phyloP scores from a whole-genome alignment of 1,140 invertebrate genomes.

The Drosophila cardini region DNA sequence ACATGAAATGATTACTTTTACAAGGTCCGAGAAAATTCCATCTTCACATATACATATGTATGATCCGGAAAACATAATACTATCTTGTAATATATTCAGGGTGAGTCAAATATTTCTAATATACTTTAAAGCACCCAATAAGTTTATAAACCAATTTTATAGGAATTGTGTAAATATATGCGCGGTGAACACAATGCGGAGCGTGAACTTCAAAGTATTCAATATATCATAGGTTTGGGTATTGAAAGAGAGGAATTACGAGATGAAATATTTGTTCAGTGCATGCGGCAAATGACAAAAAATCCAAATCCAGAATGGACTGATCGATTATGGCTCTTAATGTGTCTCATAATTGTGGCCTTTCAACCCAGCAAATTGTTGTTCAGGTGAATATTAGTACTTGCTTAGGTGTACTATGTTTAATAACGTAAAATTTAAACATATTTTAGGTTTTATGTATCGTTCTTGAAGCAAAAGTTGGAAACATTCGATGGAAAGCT shows the following conservation, averaged over 20 bases:
- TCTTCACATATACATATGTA: slow-evolving; percentile 98
- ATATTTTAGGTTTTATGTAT: slow-evolving; percentile 88
- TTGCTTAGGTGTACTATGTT: too few relatives aligned
- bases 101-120: too few relatives aligned
- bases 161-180: slow-evolving; percentile 95
- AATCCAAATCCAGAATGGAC: slow-evolving; percentile 93
- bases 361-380: slow-evolving; percentile 96
- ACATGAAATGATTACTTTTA: slow-evolving; percentile 96
- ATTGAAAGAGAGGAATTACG: slow-evolving; percentile 94
- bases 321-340: slow-evolving; percentile 94
- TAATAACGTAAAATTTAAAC: not conserved
- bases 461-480: slow-evolving; percentile 91
- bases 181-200: slow-evolving; percentile 93
- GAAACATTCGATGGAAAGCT: slow-evolving; percentile 88
- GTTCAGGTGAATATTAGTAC: slow-evolving; percentile 85
- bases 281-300: slow-evolving; percentile 93
- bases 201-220: slow-evolving; percentile 92
- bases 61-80: slow-evolving; percentile 96
- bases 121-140: too few relatives aligned
- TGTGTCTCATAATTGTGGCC: slow-evolving; percentile 95
- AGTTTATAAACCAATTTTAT: slow-evolving; percentile 48
- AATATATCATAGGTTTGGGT: slow-evolving; percentile 93
- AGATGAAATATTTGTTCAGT: slow-evolving; percentile 95
- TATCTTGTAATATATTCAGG: slow-evolving; percentile 95
- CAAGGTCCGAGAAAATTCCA: slow-evolving; percentile 94